Evolutionary conservation across 2,888 invertebrate species (phyloP).

Genomic region (Augochlorella aurata): DNA sequence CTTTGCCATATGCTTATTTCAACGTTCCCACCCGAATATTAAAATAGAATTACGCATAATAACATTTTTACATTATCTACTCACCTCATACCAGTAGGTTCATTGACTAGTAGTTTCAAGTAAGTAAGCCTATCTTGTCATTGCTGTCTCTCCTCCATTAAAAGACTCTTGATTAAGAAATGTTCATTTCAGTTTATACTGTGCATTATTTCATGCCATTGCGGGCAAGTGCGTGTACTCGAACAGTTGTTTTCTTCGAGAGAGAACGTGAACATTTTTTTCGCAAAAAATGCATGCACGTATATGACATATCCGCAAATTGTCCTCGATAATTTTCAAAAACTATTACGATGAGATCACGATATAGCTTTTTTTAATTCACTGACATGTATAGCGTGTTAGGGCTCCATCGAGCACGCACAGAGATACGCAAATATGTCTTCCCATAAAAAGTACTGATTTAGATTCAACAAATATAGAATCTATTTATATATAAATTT

Average conservation of each 20-base stretch:
- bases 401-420: not conserved
- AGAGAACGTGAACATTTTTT: conserved; percentile 58
- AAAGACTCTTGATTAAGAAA: conserved; percentile 74
- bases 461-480: conserved; percentile 20
- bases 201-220: conserved; percentile 70
- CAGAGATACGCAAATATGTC: not conserved
- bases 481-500: conserved; percentile 12
- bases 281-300: conserved; percentile 43
- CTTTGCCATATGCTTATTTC: conserved; percentile 55
- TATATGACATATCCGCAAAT: conserved; percentile 30
- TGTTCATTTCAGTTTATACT: conserved; percentile 72
- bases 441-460: conserved; percentile 10
- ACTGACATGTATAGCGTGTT: not conserved
- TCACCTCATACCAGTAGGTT: conserved; percentile 79
- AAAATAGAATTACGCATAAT: conserved; percentile 76
- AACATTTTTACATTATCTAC: conserved; percentile 80
- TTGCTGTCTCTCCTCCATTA: conserved; percentile 79
- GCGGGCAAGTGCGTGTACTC: conserved; percentile 58
- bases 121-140: conserved; percentile 81
- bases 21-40: conserved; percentile 76
- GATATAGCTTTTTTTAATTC: conserved; percentile 1
- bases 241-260: conserved; percentile 65
- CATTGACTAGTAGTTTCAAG: conserved; percentile 81
- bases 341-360: not conserved
- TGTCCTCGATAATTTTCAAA: conserved; percentile 25